Evolutionary conservation across 2,888 invertebrate species (phyloP), one percentile per base, ranked within the genome.

Genomic region (Elegia similella): DNA sequence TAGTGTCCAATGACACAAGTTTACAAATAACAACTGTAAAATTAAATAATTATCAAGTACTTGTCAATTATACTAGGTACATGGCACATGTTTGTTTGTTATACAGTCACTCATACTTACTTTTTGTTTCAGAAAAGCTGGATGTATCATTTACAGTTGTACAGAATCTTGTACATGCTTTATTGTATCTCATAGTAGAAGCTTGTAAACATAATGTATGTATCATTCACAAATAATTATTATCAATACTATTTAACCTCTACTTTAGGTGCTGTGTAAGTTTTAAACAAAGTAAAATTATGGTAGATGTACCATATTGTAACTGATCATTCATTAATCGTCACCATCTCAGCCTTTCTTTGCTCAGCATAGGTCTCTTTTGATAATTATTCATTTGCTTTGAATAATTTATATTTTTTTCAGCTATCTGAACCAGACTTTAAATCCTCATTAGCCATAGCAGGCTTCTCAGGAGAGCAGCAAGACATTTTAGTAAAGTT

Each of bases 151-250:
- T 89, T 8, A 84, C 89, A 61, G 76, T 81, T 50, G 92, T 95
- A 29, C 93, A 93, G 75, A 94, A 94, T 76, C 92, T 95, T 44
- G 92, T 96, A 12, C 94, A 95, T 84, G 95, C 95, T 16, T 80
- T 96, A 55, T 93, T 95, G n/a, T 94, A 95, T 78, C 88, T 96
- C 52, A 85, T 96, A 52, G 84, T 95, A 15, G 94, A 96, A 82
- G 93, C 94, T 63, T 94, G 94, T 67, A 95, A 94, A 82, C 92
- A 94, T 63, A 94, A 94, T 86, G 95, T 95, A 80, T 86, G 85
- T 84, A 69, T 12, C 29, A 23, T n/a, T 5, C 5, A 23, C 23
- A 23, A 23, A 3, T 2, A 23, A 3, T 23, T 23, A 23, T 23
- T 23, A n/a, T n/a, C n/a, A n/a, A n/a, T n/a, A n/a, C n/a, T n/a